These are phyloP conservation scores for Nomada ruficornis DNA, from an alignment of 2,888 invertebrate genomes.

Conservation along the genomic window DNA sequence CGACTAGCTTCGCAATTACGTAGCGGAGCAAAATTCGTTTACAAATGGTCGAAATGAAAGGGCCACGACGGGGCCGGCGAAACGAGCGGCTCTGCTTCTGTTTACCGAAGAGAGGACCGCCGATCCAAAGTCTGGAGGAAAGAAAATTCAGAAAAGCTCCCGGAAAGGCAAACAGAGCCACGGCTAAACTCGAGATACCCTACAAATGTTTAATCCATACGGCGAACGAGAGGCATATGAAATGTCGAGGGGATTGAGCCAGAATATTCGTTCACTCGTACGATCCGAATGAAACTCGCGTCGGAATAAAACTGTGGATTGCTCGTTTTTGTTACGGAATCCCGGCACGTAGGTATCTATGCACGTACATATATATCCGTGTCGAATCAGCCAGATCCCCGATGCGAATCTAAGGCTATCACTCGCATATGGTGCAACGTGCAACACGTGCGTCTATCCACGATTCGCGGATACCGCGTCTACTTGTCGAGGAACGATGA, in stretches of 20 bases:
- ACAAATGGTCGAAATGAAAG: not conserved
- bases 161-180: not conserved
- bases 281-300: not conserved
- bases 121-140: not conserved
- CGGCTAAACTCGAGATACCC: not conserved
- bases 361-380: not conserved
- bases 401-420: conserved; percentile 9
- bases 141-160: conserved; percentile 4
- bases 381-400: conserved; percentile 11
- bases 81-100: not conserved
- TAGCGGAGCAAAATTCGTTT: not conserved
- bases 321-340: conserved; percentile 9
- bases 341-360: conserved; percentile 2
- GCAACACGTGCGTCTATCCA: conserved; percentile 31
- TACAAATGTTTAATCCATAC: not conserved
- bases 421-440: conserved; percentile 27
- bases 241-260: not conserved
- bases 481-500: conserved; percentile 28
- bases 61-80: not conserved
- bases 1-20: conserved; percentile 25
- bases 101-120: not conserved
- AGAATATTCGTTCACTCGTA: not conserved
- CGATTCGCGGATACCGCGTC: conserved; percentile 15
- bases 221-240: not conserved
- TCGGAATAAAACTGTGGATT: not conserved